Conservation (phyloP, 2,113 vertebrate species). For the Oreocharis arfaki region DNA sequence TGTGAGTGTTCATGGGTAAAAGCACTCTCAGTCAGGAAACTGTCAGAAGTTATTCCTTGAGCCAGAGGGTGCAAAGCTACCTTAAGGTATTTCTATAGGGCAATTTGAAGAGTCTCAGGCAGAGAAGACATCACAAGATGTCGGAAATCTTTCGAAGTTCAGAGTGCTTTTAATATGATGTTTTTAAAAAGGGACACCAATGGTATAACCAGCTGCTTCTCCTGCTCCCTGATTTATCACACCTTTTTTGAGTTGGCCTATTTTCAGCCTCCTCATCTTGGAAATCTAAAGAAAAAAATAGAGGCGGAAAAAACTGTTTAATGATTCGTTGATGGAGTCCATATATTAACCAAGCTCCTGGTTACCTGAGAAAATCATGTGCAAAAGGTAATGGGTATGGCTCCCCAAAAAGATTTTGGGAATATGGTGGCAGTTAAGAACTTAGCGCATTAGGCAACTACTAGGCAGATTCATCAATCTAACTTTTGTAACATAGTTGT, state of each 20-base stretch:
- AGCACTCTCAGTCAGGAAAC: neutral
- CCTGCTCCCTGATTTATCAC: neutral
- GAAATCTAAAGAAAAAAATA: neutral
- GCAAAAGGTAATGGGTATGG: rapidly evolving
- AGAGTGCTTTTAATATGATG: neutral
- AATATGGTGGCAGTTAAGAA: neutral
- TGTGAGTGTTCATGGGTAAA: neutral
- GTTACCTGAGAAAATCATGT: neutral
- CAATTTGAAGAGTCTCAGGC: neutral
- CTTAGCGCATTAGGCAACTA: neutral
- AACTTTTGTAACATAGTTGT: neutral
- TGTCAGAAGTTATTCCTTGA: neutral
- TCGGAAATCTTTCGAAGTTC: neutral
- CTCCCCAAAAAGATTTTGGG: neutral
- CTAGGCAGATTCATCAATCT: neutral
- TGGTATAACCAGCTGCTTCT: neutral
- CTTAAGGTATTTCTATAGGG: neutral
- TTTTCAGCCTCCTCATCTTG: neutral
- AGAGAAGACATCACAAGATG: neutral
- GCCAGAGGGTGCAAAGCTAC: neutral
- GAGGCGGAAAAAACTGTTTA: neutral
- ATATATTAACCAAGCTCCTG: neutral
- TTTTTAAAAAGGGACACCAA: neutral
- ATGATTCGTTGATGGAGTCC: neutral
- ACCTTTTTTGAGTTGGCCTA: neutral